Evolutionary conservation across 2,888 invertebrate species (phyloP).

Genomic region (Spodoptera picta): DNA sequence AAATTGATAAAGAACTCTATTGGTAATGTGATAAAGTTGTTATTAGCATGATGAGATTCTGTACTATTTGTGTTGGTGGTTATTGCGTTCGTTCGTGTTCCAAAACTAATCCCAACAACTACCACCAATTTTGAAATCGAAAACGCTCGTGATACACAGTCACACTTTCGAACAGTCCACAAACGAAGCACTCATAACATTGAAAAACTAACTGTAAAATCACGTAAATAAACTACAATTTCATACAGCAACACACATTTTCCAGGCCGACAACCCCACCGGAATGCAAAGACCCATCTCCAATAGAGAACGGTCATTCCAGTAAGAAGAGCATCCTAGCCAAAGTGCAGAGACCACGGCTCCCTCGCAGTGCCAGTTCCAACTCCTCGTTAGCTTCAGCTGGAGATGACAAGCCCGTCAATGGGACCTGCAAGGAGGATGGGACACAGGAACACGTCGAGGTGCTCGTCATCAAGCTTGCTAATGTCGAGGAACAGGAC

Average conservation of each 20-base stretch:
- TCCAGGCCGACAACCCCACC: slow-evolving; percentile 68
- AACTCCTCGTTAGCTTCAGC: slow-evolving; percentile 64
- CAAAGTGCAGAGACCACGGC: slow-evolving; percentile 76
- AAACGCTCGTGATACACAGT: no score
- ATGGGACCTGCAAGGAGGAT: slow-evolving; percentile 64
- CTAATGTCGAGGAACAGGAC: slow-evolving; percentile 79
- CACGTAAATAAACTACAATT: no score
- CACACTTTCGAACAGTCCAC: no score
- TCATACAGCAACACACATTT: neutral
- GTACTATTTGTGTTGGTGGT: no score
- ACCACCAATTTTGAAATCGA: no score
- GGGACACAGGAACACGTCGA: slow-evolving; percentile 69
- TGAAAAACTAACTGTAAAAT: no score
- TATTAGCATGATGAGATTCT: no score
- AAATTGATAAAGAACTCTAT: slow-evolving; percentile 1
- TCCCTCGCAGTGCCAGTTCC: slow-evolving; percentile 75
- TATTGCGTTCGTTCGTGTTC: no score
- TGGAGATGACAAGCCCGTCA: slow-evolving; percentile 65
- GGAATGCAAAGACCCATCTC: slow-evolving; percentile 71
- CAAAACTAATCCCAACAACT: no score
- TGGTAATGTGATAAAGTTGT: no score
- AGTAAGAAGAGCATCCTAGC: slow-evolving; percentile 76
- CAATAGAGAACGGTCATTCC: slow-evolving; percentile 71
- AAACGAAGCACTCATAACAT: no score
- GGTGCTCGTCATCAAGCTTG: slow-evolving; percentile 81